These are phyloP conservation scores for Telmatochromis brichardi DNA, from an alignment of 2,113 vertebrate species.

Conservation along the genomic window DNA sequence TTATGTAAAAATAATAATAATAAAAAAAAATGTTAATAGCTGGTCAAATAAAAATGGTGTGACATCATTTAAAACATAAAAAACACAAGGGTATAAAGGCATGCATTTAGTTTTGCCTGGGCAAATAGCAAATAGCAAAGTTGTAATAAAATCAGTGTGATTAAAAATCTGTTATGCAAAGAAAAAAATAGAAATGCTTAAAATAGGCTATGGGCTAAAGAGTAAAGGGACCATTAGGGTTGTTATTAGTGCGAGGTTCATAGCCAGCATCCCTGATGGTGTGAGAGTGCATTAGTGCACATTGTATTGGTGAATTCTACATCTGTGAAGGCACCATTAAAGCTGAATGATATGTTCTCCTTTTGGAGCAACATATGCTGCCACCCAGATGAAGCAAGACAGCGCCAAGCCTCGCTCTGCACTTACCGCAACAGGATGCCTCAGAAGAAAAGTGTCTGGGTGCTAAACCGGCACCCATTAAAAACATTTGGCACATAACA, in stretches of 20 bases:
- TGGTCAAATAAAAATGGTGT: not conserved
- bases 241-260: not conserved
- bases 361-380: not conserved
- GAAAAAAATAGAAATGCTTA: not conserved
- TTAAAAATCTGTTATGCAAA: not conserved
- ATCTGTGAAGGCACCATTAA: not conserved
- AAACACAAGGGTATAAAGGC: not conserved
- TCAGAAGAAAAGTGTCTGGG: not conserved
- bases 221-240: not conserved
- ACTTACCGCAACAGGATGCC: no score
- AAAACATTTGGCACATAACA: not conserved
- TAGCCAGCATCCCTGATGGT: not conserved
- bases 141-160: not conserved
- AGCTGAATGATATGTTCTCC: not conserved
- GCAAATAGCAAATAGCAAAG: not conserved
- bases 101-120: fast-evolving
- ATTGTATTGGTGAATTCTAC: not conserved
- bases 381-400: not conserved
- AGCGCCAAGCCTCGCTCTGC: not conserved
- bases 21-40: fast-evolving
- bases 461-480: not conserved
- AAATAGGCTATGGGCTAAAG: fast-evolving
- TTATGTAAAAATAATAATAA: not conserved
- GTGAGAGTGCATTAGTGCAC: not conserved
- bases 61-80: fast-evolving